Conservation (phyloP, 1,140 invertebrate genomes). For the Hesperophylax magnus region DNA sequence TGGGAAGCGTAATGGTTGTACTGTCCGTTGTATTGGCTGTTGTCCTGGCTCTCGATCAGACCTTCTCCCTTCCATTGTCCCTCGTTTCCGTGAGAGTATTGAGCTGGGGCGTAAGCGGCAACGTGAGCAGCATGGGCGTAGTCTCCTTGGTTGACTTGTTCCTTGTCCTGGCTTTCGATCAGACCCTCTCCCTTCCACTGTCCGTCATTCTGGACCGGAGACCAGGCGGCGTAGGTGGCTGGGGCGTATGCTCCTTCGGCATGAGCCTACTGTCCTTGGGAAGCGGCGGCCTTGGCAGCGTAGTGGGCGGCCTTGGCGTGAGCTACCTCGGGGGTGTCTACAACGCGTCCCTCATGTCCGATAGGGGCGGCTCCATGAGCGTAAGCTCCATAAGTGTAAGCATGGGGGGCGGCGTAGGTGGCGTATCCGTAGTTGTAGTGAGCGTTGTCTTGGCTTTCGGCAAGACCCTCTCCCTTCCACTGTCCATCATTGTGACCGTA, state of each 20-base stretch:
- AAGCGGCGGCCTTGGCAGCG: constrained; percentile 60
- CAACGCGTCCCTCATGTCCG: constrained; percentile 59
- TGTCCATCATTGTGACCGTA: constrained; percentile 15
- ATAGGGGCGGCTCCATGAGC: constrained; percentile 29
- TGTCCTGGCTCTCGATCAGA: constrained; percentile 40
- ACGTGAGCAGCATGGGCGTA: neutral
- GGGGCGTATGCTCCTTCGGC: constrained; percentile 5
- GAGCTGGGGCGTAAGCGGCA: neutral
- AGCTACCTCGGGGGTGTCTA: constrained; percentile 70
- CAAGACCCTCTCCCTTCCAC: constrained; percentile 38
- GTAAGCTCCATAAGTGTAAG: no score
- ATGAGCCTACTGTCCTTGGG: constrained; percentile 39
- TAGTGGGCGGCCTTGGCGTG: constrained; percentile 66
- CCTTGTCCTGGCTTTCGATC: constrained; percentile 41
- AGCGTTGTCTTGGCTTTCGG: neutral
- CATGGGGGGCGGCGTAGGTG: neutral
- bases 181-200: constrained; percentile 49
- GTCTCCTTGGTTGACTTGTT: constrained; percentile 42
- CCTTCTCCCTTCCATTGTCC: constrained; percentile 51
- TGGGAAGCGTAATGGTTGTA: neutral
- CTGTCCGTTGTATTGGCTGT: constrained; percentile 17
- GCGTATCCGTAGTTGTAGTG: neutral
- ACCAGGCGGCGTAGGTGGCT: neutral
- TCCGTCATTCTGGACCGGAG: constrained; percentile 37
- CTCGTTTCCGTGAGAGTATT: constrained; percentile 19